Base-by-base conservation (phyloP, 2,113 vertebrate species). In the Malurus elegans region DNA sequence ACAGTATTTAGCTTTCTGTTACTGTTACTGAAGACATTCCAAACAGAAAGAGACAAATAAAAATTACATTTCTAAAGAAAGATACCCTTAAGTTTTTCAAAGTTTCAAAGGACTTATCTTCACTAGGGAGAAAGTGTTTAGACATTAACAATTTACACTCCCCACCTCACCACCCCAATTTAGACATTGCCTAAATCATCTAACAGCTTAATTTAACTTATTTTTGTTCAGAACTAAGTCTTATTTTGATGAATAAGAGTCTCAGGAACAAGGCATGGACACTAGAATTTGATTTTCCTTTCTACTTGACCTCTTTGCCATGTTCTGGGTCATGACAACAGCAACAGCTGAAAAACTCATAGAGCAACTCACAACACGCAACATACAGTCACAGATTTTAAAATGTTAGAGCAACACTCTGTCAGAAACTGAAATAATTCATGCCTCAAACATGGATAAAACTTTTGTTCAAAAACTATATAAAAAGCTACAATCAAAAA, bases 111-210 rank as follows among this genome's bases (percentile, higher is more conserved):
- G 18, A 64, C 28, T 74, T 51, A 1, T 31, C 18, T 53, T 15
- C 67, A 44, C 8, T 14, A 65, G 14, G 25, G 61, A 79, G 36
- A 78, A 86, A 10, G 2, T 40, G 2, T 80, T 81, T 80, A 7
- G 18, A n/a, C 51, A 51, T 15, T 23, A 74, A 73, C 18, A 36
- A 61, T 70, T 44, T 38, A 5, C 1, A 4, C 2, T 11, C 10
- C 4, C 18, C 16, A 26, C 2, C 13, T 16, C 14, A 11, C 4
- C 7, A 11, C 4, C 3, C 6, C 2, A n/a, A 18, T 44, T 8
- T 54, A 73, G 19, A 36, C 9, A 26, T 73, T 66, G 7, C 51
- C 31, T 79, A 71, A 86, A 58, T 56, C 4, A 70, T 20, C 14
- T 66, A 19, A 9, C 32, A 45, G 5, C 4, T 54, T 58, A 62